Conservation (phyloP, 2,113 vertebrate species). For the Centropristis striata region DNA sequence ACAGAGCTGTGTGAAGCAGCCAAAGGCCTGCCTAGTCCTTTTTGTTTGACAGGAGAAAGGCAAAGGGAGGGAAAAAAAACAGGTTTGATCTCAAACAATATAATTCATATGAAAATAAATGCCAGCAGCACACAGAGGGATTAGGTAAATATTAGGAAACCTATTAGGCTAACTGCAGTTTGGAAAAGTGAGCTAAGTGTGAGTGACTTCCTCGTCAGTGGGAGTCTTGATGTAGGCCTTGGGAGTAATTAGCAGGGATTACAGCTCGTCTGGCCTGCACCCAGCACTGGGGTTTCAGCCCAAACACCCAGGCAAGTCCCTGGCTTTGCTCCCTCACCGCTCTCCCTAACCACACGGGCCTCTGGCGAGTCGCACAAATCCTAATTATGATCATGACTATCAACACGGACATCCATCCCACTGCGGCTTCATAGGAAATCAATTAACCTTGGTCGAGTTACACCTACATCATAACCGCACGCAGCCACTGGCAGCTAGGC, state of each 20-base stretch:
- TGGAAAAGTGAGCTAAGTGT: conserved; percentile 71
- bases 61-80: conserved; percentile 1
- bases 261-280: conserved; percentile 72
- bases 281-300: conserved; percentile 75
- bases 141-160: conserved; percentile 73
- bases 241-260: conserved; percentile 85
- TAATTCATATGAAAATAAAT: conserved; percentile 71
- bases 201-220: conserved; percentile 67
- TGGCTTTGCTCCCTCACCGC: conserved; percentile 60
- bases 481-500: not conserved
- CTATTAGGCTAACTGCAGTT: conserved; percentile 60
- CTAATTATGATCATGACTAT: conserved; percentile 55
- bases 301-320: conserved; percentile 75
- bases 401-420: conserved; percentile 35
- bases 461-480: conserved; percentile 47
- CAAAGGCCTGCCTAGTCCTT: conserved; percentile 43
- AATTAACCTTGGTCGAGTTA: conserved; percentile 49
- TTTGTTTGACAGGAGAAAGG: conserved; percentile 38
- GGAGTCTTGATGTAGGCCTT: conserved; percentile 72
- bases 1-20: conserved; percentile 47
- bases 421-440: conserved; percentile 43
- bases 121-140: conserved; percentile 47
- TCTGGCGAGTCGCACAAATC: conserved; percentile 59
- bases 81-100: conserved; percentile 56
- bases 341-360: conserved; percentile 60